A percentile compares a stretch with the other conserved stretches of the same genome.
These are phyloP conservation scores for Corythornis cristatus DNA, from an alignment of 2,113 vertebrate genomes.

Conservation along the genomic window DNA sequence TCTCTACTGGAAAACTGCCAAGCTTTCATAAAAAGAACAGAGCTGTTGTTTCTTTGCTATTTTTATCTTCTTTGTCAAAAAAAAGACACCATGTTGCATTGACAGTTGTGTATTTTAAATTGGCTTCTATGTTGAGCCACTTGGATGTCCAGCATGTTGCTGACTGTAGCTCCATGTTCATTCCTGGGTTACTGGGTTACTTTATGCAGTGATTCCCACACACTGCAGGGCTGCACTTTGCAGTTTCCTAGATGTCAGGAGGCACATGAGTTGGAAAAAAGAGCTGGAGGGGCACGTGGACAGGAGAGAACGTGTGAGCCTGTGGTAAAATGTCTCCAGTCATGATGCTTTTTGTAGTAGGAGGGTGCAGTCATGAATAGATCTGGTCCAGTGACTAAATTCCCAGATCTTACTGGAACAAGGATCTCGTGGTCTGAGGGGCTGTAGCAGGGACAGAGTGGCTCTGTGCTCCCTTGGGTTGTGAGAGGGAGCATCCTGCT, in stretches of 20 bases:
- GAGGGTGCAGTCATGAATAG: neutral
- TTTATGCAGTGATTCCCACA: neutral
- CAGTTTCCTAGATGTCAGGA: neutral
- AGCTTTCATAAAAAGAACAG: constrained; percentile 72
- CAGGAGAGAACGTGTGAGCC: neutral
- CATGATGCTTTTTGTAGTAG: neutral
- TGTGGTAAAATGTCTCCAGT: neutral
- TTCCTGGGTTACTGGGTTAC: neutral
- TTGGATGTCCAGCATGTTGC: neutral
- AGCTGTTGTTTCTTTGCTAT: constrained; percentile 77
- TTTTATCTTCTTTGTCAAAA: constrained; percentile 74
- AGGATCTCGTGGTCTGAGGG: neutral
- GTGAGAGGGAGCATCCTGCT: neutral
- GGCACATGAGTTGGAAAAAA: neutral
- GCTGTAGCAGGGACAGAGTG: too few relatives aligned
- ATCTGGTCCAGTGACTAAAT: neutral
- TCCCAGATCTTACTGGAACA: neutral
- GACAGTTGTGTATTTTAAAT: constrained; percentile 50
- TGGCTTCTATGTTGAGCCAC: neutral
- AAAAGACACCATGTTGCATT: constrained; percentile 67
- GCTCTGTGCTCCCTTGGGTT: neutral
- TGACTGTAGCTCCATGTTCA: neutral
- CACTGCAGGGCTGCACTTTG: neutral
- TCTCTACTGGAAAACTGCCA: constrained; percentile 78
- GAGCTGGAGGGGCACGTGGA: neutral